Base-by-base conservation (phyloP, 2,797 vertebrate species). In the Poeciliopsis turneri region DNA sequence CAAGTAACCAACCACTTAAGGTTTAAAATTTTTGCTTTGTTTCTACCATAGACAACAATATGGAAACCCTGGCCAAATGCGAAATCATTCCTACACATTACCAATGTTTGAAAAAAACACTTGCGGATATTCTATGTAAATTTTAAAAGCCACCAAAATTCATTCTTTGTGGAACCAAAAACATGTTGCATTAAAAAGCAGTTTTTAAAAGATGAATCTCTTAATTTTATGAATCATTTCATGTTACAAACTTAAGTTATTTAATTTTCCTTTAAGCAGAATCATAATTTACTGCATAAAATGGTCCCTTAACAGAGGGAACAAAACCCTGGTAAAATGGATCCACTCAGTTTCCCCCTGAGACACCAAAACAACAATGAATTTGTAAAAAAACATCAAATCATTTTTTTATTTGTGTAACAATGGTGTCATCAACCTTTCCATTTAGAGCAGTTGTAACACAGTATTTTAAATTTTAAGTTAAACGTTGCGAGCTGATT, bases 341-440 rank as follows among this genome's bases (percentile, higher is more conserved):
- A 76, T 75, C 79, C 72, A 87, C 73, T 80, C 66, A 73, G 76
- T 71, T 75, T 79, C 74, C 82, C 81, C 80, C 70, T 20, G 73
- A 78, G 84, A 89, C 71, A 72, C 77, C 84, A 86, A 70, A 78
- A 53, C 59, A 68, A 74, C 75, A 57, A 87, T 86, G 88, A 89
- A 91, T 92, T 82, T 91, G 83, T 86, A 91, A 90, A 91, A 87
- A 93, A 66, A 77, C 84, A 88, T 88, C 70, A 81, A 89, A 91
- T 75, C 66, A 68, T 84, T 86, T 89, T 89, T 89, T 90, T 87
- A 86, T 86, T 86, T 89, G 86, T 33, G 78, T 82, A 77, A 75
- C 80, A 82, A 77, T 80, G 73, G 66, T 72, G 79, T 83, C 87
- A 90, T 91, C 87, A 76, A 89, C 91, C 86, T 89, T 87, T 89